phyloP scores from a whole-genome alignment of 2,797 vertebrate species.

The Chrysocyon brachyurus region DNA sequence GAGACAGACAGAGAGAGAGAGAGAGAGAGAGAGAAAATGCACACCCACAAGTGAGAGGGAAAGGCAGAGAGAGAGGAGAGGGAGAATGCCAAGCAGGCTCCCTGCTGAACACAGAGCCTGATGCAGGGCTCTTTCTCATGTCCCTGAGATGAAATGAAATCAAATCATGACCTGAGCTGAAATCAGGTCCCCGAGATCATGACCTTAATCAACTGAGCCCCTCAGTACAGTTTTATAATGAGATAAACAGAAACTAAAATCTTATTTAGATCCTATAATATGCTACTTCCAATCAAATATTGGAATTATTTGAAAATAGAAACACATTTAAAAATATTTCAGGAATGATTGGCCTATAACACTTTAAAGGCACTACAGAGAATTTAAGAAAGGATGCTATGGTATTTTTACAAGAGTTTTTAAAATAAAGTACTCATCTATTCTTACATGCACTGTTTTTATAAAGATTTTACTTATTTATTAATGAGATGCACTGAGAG shows the following conservation, averaged over 20 bases:
- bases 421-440: background rate
- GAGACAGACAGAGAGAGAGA: background rate
- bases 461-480: too few relatives aligned
- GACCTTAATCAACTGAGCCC: background rate
- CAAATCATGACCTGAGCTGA: background rate
- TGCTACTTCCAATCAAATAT: background rate
- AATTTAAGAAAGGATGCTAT: background rate
- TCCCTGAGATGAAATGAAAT: background rate
- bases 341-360: background rate
- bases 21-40: background rate
- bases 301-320: background rate
- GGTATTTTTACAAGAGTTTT: background rate
- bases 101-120: background rate
- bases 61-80: background rate
- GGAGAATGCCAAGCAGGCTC: background rate
- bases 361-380: slow-evolving; percentile 10
- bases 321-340: background rate
- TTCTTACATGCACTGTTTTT: background rate
- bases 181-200: background rate
- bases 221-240: background rate
- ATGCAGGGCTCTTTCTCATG: background rate
- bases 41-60: background rate
- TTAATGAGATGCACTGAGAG: too few relatives aligned
- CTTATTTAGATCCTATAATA: background rate
- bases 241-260: background rate